These are phyloP conservation scores for Channallabes apus DNA, from an alignment of 2,797 vertebrate species.

Conservation along the genomic window DNA sequence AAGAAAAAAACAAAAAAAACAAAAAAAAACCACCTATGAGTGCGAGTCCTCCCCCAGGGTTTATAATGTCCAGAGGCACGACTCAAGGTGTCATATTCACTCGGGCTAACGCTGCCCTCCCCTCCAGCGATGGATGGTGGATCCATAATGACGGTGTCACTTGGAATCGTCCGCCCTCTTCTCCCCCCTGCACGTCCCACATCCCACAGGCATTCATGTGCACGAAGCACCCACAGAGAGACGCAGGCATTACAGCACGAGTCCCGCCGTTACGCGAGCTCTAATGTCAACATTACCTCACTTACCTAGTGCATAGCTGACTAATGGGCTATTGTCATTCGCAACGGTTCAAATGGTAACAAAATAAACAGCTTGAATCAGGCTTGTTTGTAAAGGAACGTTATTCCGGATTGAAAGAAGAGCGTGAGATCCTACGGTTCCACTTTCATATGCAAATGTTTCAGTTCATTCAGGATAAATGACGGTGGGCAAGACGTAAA, in stretches of 20 bases:
- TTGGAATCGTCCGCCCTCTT: slow-evolving; percentile 38
- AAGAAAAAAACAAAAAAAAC: neutral
- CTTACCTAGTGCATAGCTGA: slow-evolving; percentile 38
- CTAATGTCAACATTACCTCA: slow-evolving; percentile 52
- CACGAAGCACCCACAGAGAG: slow-evolving; percentile 59
- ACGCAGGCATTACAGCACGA: slow-evolving; percentile 49
- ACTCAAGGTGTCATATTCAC: slow-evolving; percentile 35
- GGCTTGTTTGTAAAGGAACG: slow-evolving; percentile 14
- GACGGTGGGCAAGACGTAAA: neutral
- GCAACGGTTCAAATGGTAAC: neutral
- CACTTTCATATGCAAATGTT: slow-evolving; percentile 29
- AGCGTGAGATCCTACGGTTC: neutral
- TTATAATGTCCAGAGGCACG: slow-evolving; percentile 16
- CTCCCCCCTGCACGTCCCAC: slow-evolving; percentile 7
- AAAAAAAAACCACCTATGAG: neutral
- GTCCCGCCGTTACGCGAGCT: slow-evolving; percentile 38
- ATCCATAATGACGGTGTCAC: slow-evolving; percentile 44
- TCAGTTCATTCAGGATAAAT: slow-evolving; percentile 19
- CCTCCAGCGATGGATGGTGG: slow-evolving; percentile 15
- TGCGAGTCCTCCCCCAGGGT: slow-evolving; percentile 26
- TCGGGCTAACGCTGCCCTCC: slow-evolving; percentile 5
- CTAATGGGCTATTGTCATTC: slow-evolving; percentile 33
- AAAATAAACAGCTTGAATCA: slow-evolving; percentile 37
- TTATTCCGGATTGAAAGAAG: slow-evolving; percentile 5
- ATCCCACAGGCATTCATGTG: slow-evolving; percentile 53